Evolutionary conservation across 2,797 vertebrate species (phyloP).

Genomic region (Girardinus metallicus): DNA sequence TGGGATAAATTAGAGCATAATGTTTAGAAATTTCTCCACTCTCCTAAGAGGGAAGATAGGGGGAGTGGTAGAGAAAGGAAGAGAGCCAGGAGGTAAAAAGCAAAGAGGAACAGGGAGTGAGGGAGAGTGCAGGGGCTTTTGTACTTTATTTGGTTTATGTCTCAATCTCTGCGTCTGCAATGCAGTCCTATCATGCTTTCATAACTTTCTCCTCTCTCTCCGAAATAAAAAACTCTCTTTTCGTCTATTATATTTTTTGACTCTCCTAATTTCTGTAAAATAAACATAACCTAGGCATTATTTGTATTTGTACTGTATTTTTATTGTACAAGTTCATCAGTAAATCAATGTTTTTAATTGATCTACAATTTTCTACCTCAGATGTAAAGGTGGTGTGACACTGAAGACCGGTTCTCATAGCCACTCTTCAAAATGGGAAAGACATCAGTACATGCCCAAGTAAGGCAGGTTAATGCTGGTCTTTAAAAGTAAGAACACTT

Average conservation of each 20-base stretch:
- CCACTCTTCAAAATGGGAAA: neutral
- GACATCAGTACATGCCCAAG: neutral
- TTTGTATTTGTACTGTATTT: neutral
- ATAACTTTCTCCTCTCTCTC: slow-evolving; percentile 49
- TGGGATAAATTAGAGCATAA: slow-evolving; percentile 45
- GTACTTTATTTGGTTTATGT: slow-evolving; percentile 64
- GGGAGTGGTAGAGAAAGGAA: slow-evolving; percentile 7
- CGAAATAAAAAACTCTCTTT: slow-evolving; percentile 17
- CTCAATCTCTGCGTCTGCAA: slow-evolving; percentile 46
- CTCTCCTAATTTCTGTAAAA: neutral
- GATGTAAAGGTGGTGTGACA: neutral
- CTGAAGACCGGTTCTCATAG: neutral
- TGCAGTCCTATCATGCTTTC: slow-evolving; percentile 34
- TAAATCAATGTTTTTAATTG: neutral
- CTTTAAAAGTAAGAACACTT: neutral
- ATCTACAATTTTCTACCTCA: neutral
- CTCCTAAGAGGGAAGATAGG: slow-evolving; percentile 43
- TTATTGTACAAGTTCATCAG: neutral
- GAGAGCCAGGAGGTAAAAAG: slow-evolving; percentile 32
- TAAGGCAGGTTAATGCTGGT: neutral
- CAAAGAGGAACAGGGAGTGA: slow-evolving; percentile 24
- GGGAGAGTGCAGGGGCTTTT: slow-evolving; percentile 56
- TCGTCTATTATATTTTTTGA: slow-evolving; percentile 4
- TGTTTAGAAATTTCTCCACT: slow-evolving; percentile 49
- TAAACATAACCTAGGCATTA: neutral